Base-by-base conservation (phyloP, 1,140 invertebrate species). In the Drosophila takahashii region DNA sequence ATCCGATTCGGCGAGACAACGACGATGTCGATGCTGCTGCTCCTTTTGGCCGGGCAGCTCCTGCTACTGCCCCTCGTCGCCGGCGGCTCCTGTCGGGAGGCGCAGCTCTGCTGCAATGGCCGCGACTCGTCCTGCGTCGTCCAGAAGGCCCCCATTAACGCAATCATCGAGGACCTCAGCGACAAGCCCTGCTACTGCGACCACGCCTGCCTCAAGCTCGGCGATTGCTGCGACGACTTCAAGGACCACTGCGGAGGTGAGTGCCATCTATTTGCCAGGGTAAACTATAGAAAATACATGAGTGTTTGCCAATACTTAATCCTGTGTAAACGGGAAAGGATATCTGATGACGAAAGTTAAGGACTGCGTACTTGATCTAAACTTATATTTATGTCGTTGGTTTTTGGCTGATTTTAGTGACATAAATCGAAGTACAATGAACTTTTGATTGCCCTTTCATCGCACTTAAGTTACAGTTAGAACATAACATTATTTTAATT, bases 181-280 rank as follows among this genome's bases (percentile, higher is more conserved):
- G 96, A 97, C 81, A 96, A 97, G 83, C 96, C 96, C 0, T 97
- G 97, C 91, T 97, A 97, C 87, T 97, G 97, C 92, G 97, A 97
- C 92, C 96, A 97, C 90, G 96, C 96, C 32, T 97, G 97, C 89
- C 93, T 97, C 75, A 97, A 96, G 83, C 93, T 97, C 4, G 96
- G 96, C 39, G 97, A 97, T 77, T 97, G 97, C 92, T 97, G 97
- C 92, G 92, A 94, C 3, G 97, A 97, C 91, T 97, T 97, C 90
- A 96, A 96, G 90, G 94, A 96, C 62, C 95, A 96, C 65, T 97
- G 97, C 87, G 96, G 96, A 93, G 97, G 97, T 97, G 93, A 94
- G 94, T 93, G 1, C 13, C 16, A 9, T 9, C 6, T 2, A 39
- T 1, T n/a, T n/a, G 37, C 10, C 10, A 36, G 10, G 34, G 10